These are phyloP conservation scores for Catocala nupta DNA, from an alignment of 2,888 invertebrate species.

Conservation along the genomic window DNA sequence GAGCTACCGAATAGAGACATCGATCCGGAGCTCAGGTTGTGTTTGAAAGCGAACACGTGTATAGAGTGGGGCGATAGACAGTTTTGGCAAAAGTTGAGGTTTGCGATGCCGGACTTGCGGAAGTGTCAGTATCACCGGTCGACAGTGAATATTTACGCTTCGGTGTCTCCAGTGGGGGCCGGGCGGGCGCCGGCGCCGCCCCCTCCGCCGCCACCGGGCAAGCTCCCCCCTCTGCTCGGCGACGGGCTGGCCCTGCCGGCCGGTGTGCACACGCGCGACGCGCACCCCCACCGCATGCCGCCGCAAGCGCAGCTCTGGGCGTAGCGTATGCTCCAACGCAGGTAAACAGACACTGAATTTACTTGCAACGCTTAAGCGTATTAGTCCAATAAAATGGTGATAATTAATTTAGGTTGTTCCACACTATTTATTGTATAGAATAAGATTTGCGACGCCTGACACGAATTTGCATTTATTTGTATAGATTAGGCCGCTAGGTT, in stretches of 20 bases:
- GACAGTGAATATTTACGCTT: constrained; percentile 91
- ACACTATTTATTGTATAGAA: constrained; percentile 74
- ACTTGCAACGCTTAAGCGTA: constrained; percentile 86
- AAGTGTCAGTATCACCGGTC: constrained; percentile 90
- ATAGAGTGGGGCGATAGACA: constrained; percentile 97
- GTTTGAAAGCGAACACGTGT: constrained; percentile 96
- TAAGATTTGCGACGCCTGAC: constrained; percentile 55
- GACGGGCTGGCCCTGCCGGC: constrained; percentile 80
- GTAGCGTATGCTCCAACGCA: constrained; percentile 91
- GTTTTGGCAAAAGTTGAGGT: constrained; percentile 98
- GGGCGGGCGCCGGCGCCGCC: constrained; percentile 88
- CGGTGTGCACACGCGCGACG: constrained; percentile 78
- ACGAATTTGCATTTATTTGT: constrained; percentile 75
- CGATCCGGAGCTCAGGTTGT: constrained; percentile 96
- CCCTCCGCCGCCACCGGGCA: constrained; percentile 88
- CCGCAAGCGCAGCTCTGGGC: constrained; percentile 92
- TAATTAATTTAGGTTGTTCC: constrained; percentile 80
- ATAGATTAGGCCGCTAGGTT: constrained; percentile 68
- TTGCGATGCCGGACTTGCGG: constrained; percentile 94
- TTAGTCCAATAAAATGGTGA: constrained; percentile 86
- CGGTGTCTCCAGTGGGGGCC: constrained; percentile 87
- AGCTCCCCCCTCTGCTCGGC: constrained; percentile 88
- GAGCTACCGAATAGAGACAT: constrained; percentile 96
- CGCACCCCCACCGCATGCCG: constrained; percentile 86
- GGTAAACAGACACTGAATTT: constrained; percentile 82